Percentiles rank a stretch among this genome's conserved stretches.
phyloP scores from a whole-genome alignment of 2,888 invertebrate genomes.

The Mesorhabditis sp. region DNA sequence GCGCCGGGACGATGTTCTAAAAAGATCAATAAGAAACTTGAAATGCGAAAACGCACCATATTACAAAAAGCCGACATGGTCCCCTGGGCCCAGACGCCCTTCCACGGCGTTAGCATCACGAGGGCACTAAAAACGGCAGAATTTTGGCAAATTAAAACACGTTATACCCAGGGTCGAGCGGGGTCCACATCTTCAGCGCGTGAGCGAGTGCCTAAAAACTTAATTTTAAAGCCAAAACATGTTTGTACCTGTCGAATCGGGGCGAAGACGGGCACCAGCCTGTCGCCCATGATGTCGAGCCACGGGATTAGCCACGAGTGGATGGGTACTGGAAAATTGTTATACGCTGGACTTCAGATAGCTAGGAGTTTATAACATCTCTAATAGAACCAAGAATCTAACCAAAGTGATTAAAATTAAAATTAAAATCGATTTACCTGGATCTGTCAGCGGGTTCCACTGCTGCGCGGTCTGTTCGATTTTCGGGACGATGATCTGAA shows the following conservation, averaged over 20 bases:
- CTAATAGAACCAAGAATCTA: too few relatives aligned
- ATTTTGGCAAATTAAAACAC: background rate
- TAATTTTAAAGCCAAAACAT: background rate
- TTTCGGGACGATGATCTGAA: slow-evolving; percentile 43
- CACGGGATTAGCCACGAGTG: slow-evolving; percentile 97
- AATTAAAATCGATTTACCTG: slow-evolving; percentile 63
- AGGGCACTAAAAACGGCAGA: slow-evolving; percentile 71
- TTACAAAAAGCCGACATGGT: slow-evolving; percentile 73
- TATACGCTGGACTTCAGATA: slow-evolving; percentile 71
- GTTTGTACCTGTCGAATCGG: slow-evolving; percentile 73
- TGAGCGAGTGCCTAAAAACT: slow-evolving; percentile 71
- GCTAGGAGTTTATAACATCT: background rate
- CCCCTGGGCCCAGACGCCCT: slow-evolving; percentile 72
- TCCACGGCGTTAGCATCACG: slow-evolving; percentile 86
- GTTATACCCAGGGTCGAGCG: slow-evolving; percentile 56
- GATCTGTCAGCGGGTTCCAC: slow-evolving; percentile 90
- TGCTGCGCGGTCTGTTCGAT: slow-evolving; percentile 38
- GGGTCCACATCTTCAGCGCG: slow-evolving; percentile 81
- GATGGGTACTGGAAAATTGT: slow-evolving; percentile 87
- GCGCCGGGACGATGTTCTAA: background rate
- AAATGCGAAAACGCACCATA: background rate
- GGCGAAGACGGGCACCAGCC: slow-evolving; percentile 72
- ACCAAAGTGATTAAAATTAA: background rate
- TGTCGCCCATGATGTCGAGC: slow-evolving; percentile 76
- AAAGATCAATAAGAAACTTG: background rate